Base-by-base conservation (phyloP, 23 tunicate species). In the Botrylloides violaceus region DNA sequence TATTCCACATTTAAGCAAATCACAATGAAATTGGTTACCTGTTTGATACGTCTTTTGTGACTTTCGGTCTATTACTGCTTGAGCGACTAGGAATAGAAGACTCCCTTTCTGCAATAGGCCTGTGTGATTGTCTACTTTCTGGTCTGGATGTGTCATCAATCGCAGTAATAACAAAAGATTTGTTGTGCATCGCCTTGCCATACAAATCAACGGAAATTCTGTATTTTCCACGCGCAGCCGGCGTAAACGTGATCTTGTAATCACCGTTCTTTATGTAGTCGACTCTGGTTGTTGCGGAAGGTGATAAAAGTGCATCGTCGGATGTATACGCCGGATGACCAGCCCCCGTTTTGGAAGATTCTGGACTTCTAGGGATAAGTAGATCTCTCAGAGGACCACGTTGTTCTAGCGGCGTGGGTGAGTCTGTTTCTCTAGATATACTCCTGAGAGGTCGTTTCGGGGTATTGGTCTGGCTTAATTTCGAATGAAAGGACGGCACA, bases 221-320 rank as follows among this genome's bases (percentile, higher is more conserved):
- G 37, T 35, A 65, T 77, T 65, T 35, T 30, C 73, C 81, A 0
- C 47, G 39, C 9, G 36, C 56, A 18, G 23, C 65, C 22, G 73
- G 81, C 2, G 27, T 77, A 29, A 77, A 77, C 1, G 59, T 64
- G 2, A 77, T 32, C 35, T 77, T 73, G 36, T 77, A 49, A 31
- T 29, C 55, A 0, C 81, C 81, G 28, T 68, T n/a, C 58, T 68
- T 68, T 34, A 68, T 68, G 59, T 68, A 68, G 36, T 68, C 74
- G 47, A 68, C 36, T 3, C 70, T 31, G 32, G 25, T 19, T 3
- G 58, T 36, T 18, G 20, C 61, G 39, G 58, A 26, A 37, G 74
- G 74, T 0, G 58, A 24, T 4, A 24, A 28, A 25, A 4, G 12
- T 68, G 1, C 37, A 9, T 68, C 74, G 24, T 43, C 29, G 5